Conservation (phyloP, 1,140 invertebrate genomes). For the Halictus rubicundus region DNA sequence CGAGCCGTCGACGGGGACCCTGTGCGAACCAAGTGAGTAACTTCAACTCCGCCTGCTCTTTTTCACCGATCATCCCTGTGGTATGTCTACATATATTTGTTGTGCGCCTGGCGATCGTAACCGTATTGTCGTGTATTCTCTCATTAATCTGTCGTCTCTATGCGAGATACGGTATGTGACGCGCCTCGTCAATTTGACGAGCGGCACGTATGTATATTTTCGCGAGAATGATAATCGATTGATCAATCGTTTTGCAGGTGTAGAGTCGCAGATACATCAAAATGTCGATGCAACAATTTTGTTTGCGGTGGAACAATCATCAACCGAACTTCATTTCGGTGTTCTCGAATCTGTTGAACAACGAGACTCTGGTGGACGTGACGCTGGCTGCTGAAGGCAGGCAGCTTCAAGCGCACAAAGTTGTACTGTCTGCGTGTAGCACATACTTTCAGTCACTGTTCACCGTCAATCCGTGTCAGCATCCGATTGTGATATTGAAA, state of each 20-base stretch:
- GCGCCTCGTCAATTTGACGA: neutral
- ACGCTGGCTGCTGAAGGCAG: conserved; percentile 92
- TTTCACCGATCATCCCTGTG: neutral
- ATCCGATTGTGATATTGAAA: conserved; percentile 94
- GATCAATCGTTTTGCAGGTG: conserved; percentile 13
- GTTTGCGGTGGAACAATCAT: conserved; percentile 94
- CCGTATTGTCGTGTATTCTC: conserved; percentile 1
- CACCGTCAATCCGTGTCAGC: conserved; percentile 91
- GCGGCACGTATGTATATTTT: neutral
- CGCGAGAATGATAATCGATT: neutral
- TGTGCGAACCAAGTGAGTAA: conserved; percentile 29
- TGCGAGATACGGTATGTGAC: neutral
- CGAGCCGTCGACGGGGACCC: neutral
- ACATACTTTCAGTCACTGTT: conserved; percentile 92
- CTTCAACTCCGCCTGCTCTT: neutral
- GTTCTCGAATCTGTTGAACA: conserved; percentile 89
- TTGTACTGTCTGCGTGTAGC: conserved; percentile 92
- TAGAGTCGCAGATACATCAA: conserved; percentile 2
- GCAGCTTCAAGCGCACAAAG: conserved; percentile 91
- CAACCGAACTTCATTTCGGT: conserved; percentile 93
- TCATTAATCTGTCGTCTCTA: neutral
- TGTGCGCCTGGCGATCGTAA: conserved; percentile 6
- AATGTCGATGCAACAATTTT: conserved; percentile 92
- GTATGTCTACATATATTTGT: conserved; percentile 46
- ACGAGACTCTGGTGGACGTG: conserved; percentile 92